These are phyloP conservation scores for Parauchenoglanis ngamensis DNA, from an alignment of 2,797 vertebrate species.

Conservation along the genomic window DNA sequence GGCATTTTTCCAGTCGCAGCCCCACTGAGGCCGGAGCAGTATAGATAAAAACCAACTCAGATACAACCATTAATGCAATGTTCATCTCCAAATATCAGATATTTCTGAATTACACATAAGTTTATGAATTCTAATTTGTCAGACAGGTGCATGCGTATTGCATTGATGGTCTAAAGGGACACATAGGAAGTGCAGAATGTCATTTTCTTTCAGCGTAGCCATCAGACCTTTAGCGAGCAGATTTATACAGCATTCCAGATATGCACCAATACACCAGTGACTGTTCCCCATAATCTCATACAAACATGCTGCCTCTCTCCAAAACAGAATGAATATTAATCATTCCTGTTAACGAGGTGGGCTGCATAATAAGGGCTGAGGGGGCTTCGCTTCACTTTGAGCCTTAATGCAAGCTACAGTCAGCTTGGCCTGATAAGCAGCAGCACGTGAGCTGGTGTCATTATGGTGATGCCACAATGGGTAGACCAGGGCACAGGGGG, in stretches of 20 bases:
- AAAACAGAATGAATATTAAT: constrained; percentile 73
- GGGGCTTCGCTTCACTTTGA: constrained; percentile 51
- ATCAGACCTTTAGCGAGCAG: constrained; percentile 2
- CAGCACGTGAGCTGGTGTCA: constrained; percentile 20
- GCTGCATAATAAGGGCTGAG: constrained; percentile 55
- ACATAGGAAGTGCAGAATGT: not conserved
- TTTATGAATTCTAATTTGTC: not conserved
- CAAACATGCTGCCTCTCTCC: constrained; percentile 48
- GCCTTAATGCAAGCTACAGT: constrained; percentile 29
- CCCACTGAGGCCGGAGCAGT: not conserved
- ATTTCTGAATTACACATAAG: not conserved
- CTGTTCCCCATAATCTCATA: constrained; percentile 24
- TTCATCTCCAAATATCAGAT: not conserved
- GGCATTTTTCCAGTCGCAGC: constrained; percentile 19
- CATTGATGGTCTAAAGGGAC: not conserved
- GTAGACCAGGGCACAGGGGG: constrained; percentile 31
- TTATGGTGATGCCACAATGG: constrained; percentile 28
- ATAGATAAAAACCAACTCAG: not conserved
- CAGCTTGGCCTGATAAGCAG: constrained; percentile 35
- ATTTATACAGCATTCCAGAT: not conserved
- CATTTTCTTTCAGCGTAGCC: not conserved
- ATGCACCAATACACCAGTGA: constrained; percentile 20
- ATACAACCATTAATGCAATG: not conserved
- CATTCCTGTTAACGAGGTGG: constrained; percentile 61
- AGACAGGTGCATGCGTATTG: not conserved